Base-by-base conservation (phyloP, 2,797 vertebrate genomes). In the Tarsius wallacei region DNA sequence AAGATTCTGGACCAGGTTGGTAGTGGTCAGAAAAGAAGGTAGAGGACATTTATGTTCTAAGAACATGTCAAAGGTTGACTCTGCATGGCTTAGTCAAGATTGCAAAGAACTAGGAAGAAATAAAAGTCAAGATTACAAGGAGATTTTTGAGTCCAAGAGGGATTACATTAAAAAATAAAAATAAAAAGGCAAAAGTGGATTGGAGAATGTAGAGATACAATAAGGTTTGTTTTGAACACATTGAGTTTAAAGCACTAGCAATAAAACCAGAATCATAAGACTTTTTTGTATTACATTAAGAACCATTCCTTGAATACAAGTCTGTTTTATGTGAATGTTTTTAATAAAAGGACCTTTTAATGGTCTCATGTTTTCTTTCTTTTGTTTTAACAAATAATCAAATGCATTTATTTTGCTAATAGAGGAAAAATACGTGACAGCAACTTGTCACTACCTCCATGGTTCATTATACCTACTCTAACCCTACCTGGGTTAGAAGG, bases 311-410 rank as follows among this genome's bases (percentile, higher is more conserved):
- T 31, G 11, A 28, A 76, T 70, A 57, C 80, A 83, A 91, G 7
- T 36, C 15, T 81, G 10, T 53, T 83, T 61, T 33, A 70, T n/a
- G 26, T 88, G 4, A 26, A n/a, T 61, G 49, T 71, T 47, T 33
- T 94, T 87, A 81, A 90, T 57, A 66, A 90, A 73, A 31, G 19
- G 33, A 64, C 0, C 17, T 94, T 84, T 80, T 19, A 85, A 71
- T 71, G 12, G 8, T 42, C 53, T 71, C 64, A 63, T 33, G n/a
- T 0, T 28, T 63, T 64, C 13, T 12, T 47, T 87, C 81, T 90
- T 63, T 31, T 59, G 28, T 57, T 87, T 78, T 66, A 28, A n/a
- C 61, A 64, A 93, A 55, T 87, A 71, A 88, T 17, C 55, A 3
- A 85, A 77, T 42, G 17, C 3, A 8, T 3, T 55, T 84, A 7